Percentiles rank a stretch among this genome's conserved stretches.
phyloP scores from a whole-genome alignment of 2,888 invertebrate species.

The Argyra leucocephala region DNA sequence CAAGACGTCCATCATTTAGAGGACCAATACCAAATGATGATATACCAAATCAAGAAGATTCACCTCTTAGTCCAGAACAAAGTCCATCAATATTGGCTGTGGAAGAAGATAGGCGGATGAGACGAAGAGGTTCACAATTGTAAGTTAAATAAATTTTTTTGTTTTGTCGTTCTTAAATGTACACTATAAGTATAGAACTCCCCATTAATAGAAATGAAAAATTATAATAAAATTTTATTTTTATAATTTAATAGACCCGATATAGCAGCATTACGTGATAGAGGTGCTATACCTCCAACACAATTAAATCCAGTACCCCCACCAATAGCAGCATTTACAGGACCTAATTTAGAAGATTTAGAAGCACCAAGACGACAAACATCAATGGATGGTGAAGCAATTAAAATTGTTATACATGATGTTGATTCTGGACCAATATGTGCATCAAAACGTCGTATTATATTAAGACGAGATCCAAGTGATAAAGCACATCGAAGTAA shows the following conservation, averaged over 20 bases:
- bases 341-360: slow-evolving; percentile 53
- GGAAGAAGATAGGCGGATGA: slow-evolving; percentile 62
- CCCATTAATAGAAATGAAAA: not conserved
- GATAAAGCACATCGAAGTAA: slow-evolving; percentile 81
- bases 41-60: slow-evolving; percentile 43
- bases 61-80: slow-evolving; percentile 47
- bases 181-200: not conserved
- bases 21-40: slow-evolving; percentile 49
- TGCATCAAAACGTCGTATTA: slow-evolving; percentile 62
- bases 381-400: slow-evolving; percentile 83
- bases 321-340: slow-evolving; percentile 40
- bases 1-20: slow-evolving; percentile 54
- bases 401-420: slow-evolving; percentile 86
- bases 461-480: slow-evolving; percentile 65
- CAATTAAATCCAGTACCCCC: slow-evolving; percentile 42
- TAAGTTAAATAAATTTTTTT: slow-evolving; percentile 46
- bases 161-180: not conserved
- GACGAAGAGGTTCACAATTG: slow-evolving; percentile 75
- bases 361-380: slow-evolving; percentile 63
- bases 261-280: slow-evolving; percentile 54
- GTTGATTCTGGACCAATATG: slow-evolving; percentile 65
- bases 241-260: slow-evolving; percentile 59
- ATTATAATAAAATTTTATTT: slow-evolving; percentile 12
- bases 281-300: slow-evolving; percentile 46
- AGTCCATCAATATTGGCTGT: slow-evolving; percentile 49